Conservation (phyloP, 1,140 invertebrate genomes). For the Andrena cerasifolii region DNA sequence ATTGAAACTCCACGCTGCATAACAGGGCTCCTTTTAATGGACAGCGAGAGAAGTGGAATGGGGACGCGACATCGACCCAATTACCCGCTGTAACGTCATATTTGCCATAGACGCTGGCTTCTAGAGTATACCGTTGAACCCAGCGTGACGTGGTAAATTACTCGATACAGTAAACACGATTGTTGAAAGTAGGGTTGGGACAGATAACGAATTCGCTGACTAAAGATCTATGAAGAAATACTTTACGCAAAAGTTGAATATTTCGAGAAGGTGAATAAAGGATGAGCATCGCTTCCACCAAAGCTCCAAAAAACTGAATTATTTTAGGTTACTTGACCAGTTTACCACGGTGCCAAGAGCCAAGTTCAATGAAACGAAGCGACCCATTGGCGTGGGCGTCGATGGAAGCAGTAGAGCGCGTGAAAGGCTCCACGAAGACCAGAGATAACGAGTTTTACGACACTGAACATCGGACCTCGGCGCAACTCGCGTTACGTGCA, state of each 20-base stretch:
- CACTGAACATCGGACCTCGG: conserved; percentile 60
- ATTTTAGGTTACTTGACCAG: not conserved
- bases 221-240: too few species aligned
- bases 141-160: too few species aligned
- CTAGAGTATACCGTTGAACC: too few species aligned
- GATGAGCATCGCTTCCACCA: too few species aligned
- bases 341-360: too few species aligned
- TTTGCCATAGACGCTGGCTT: not conserved
- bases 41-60: not conserved
- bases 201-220: too few species aligned
- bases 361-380: not conserved
- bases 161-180: too few species aligned
- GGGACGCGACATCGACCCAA: not conserved
- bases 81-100: not conserved
- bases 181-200: too few species aligned
- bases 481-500: conserved; percentile 45
- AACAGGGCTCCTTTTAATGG: not conserved
- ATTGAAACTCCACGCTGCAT: too few species aligned
- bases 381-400: not conserved
- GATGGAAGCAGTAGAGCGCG: not conserved
- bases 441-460: conserved; percentile 47
- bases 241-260: too few species aligned
- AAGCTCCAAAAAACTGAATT: too few species aligned
- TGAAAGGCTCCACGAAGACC: not conserved
- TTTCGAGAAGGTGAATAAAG: too few species aligned